Evolutionary conservation across 1,140 invertebrate genomes (phyloP), one percentile per base, ranked within the genome.

Genomic region (Plectrocnemia conspersa): DNA sequence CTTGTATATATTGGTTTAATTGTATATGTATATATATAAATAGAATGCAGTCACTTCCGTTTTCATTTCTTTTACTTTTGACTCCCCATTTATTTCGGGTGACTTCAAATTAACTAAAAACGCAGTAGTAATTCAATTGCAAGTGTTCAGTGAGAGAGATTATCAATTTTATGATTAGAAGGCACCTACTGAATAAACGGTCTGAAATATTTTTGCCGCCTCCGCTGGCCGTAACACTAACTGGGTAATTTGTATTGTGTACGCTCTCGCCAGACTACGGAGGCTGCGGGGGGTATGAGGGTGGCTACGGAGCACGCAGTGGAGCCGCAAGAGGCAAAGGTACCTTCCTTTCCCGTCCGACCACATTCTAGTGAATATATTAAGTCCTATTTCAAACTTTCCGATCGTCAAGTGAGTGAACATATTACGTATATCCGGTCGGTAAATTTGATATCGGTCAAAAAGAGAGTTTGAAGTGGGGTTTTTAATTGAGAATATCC

Each of bases 311-410:
- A 79, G 82, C 82, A 75, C 82, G 83, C 75, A 76, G 81, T 69
- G 80, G 82, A 77, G 80, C 83, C 78, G 77, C 79, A 59, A 81
- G 85, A 76, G 85, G 83, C 77, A 86, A 86, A 86, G 85, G 85
- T 87, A 86, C 78, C 66, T 38, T 16, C 36, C 54, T 72, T 72
- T 73, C 70, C 69, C 65, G 71, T 71, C 70, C 70, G 68, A 70
- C 68, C 71, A 70, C 66, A 68, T 60, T 68, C 22, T 36, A 52
- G 50, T 41, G 13, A 52, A 41, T 50, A n/a, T n/a, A n/a, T n/a
- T 33, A 33, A 42, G 25, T 45, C 23, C 29, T 45, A 27, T 45
- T 45, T 27, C 22, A 27, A 45, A 13, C 22, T 42, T 27, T 45
- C 29, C 42, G 25, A 27, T 35, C 25, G 22, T 45, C 23, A 45